phyloP scores from a whole-genome alignment of 2,797 vertebrate species.

The Chelon auratus region DNA sequence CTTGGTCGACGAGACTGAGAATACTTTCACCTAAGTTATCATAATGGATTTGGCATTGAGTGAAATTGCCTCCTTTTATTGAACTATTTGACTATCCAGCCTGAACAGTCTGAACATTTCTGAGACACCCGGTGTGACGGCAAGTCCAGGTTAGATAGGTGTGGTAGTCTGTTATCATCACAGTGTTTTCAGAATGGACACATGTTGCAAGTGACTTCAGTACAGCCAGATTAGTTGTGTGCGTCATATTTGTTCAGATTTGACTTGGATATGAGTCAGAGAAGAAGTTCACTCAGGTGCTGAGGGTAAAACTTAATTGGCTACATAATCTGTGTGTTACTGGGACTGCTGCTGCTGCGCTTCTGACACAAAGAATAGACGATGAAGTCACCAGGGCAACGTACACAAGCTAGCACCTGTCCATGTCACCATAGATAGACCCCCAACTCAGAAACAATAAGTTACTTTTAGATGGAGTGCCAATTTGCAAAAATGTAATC shows the following conservation, averaged over 20 bases:
- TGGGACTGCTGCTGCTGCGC: too few relatives aligned
- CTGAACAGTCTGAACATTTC: constrained; percentile 34
- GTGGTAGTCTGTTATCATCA: background rate
- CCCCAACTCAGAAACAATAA: too few relatives aligned
- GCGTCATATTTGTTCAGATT: too few relatives aligned
- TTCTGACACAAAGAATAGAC: too few relatives aligned
- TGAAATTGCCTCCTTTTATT: constrained; percentile 77
- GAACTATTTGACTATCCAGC: constrained; percentile 46
- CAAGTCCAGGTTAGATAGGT: constrained; percentile 18
- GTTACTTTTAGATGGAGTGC: too few relatives aligned
- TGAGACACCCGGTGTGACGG: background rate
- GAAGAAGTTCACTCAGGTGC: too few relatives aligned
- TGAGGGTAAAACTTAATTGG: too few relatives aligned
- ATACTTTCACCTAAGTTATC: constrained; percentile 80
- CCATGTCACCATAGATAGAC: too few relatives aligned
- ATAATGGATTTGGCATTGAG: constrained; percentile 78
- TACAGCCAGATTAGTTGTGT: background rate
- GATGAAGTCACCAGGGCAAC: too few relatives aligned
- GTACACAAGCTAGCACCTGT: too few relatives aligned
- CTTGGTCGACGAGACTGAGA: constrained; percentile 58
- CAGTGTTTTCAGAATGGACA: background rate
- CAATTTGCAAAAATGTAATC: background rate
- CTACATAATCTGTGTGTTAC: too few relatives aligned
- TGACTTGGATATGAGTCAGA: too few relatives aligned
- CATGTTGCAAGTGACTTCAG: background rate